Percentiles rank a stretch among this genome's conserved stretches.
Conservation (phyloP, 2,888 invertebrate species). For the Ariolimax columbianus region DNA sequence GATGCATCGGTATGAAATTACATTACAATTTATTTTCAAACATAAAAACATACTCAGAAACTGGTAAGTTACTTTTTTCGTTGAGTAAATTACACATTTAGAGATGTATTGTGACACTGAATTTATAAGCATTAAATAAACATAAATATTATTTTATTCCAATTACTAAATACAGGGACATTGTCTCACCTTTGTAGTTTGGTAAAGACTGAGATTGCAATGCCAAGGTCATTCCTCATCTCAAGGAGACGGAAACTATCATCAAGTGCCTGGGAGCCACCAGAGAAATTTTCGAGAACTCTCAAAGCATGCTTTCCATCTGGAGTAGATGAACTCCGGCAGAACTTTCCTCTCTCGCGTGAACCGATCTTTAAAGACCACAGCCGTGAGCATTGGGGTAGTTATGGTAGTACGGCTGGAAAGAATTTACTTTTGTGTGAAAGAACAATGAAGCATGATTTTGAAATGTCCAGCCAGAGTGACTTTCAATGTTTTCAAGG, state of each 20-base stretch:
- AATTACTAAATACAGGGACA: no score
- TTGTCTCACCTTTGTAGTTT: background rate
- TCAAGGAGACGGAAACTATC: background rate
- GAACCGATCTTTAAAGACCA: background rate
- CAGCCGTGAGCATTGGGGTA: background rate
- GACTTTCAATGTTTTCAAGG: background rate
- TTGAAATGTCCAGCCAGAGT: background rate
- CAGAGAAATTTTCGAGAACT: background rate
- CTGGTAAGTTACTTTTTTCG: no score
- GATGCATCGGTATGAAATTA: no score
- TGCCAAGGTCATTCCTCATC: constrained; percentile 41
- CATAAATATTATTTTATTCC: no score
- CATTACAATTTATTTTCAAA: no score
- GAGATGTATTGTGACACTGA: no score
- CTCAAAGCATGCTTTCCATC: background rate
- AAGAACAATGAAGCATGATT: background rate
- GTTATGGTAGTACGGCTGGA: background rate
- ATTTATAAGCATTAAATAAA: no score
- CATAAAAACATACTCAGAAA: no score
- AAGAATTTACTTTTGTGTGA: background rate
- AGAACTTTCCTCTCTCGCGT: background rate
- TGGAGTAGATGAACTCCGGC: background rate
- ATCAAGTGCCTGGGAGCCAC: background rate
- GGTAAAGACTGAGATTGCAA: background rate
- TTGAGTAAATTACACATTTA: no score